Evolutionary conservation across 1,140 invertebrate species (phyloP).

Genomic region (Cepaea nemoralis): DNA sequence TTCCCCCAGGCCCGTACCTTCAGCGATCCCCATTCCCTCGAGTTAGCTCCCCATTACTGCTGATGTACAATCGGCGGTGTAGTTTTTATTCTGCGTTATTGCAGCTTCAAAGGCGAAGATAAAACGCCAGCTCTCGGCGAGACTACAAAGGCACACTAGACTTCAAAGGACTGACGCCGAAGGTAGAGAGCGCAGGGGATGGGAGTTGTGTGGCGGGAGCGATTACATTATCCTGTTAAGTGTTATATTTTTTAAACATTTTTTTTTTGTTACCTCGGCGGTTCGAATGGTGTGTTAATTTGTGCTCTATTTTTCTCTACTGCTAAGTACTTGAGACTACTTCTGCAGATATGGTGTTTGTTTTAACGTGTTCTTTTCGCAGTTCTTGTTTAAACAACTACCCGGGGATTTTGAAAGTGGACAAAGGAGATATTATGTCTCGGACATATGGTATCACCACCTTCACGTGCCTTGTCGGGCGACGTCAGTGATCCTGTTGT

Average conservation of each 20-base stretch:
- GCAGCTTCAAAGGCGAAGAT: constrained; percentile 27
- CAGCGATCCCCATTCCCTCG: not conserved
- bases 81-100: constrained; percentile 19
- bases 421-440: too few species aligned
- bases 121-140: not conserved
- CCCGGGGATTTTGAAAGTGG: too few species aligned
- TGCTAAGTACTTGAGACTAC: too few species aligned
- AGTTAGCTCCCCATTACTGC: not conserved
- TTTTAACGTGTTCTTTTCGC: too few species aligned
- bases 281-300: not conserved
- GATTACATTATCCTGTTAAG: not conserved
- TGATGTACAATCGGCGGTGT: not conserved
- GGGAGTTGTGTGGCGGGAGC: not conserved
- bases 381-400: too few species aligned
- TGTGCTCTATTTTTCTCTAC: not conserved
- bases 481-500: too few species aligned
- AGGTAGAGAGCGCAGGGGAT: not conserved
- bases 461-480: too few species aligned
- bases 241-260: not conserved
- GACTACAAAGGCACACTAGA: constrained; percentile 17
- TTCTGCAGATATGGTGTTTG: too few species aligned
- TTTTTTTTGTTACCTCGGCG: not conserved
- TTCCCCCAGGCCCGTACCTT: not conserved
- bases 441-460: too few species aligned
- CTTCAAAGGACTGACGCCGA: constrained; percentile 8